Percentiles rank a stretch among this genome's conserved stretches.
phyloP scores from a whole-genome alignment of 2,113 vertebrate genomes.

The Phocoena sinus region DNA sequence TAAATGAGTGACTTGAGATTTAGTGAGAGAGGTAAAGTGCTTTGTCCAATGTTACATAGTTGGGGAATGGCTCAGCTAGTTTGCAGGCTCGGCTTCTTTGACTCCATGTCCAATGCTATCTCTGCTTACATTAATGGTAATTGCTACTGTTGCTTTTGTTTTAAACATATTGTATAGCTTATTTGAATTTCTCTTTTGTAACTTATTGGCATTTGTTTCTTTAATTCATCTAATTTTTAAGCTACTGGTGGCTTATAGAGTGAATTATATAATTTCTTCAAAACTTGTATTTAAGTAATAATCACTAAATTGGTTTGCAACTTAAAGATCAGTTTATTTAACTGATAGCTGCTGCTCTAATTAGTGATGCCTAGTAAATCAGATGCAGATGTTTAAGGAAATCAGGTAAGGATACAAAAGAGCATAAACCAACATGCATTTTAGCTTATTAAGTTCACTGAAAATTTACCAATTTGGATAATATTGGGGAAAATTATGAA shows the following conservation, averaged over 20 bases:
- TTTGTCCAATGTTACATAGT: not conserved
- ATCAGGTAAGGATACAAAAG: constrained; percentile 26
- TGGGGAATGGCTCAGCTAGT: not conserved
- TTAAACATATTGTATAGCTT: not conserved
- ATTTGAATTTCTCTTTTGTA: not conserved
- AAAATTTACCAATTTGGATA: constrained; percentile 7
- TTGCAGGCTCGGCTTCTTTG: not conserved
- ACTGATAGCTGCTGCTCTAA: not conserved
- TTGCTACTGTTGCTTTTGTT: not conserved
- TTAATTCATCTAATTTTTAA: constrained; percentile 26
- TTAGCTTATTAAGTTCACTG: not conserved
- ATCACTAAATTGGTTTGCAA: not conserved
- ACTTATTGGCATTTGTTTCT: not conserved
- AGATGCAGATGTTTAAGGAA: constrained; percentile 17
- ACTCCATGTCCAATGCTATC: rapidly evolving
- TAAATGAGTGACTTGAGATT: not conserved
- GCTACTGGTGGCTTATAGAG: not conserved
- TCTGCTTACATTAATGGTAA: not conserved
- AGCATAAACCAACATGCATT: not conserved
- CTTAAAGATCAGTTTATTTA: constrained; percentile 3
- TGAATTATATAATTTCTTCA: constrained; percentile 13
- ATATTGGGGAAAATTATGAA: not conserved
- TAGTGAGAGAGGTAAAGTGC: not conserved
- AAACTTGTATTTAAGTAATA: not conserved
- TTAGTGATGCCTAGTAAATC: not conserved